These are phyloP conservation scores for Aphrocallistes beatrix DNA, from an alignment of 37 sponge, comb jelly and placozoan genomes.

Conservation along the genomic window DNA sequence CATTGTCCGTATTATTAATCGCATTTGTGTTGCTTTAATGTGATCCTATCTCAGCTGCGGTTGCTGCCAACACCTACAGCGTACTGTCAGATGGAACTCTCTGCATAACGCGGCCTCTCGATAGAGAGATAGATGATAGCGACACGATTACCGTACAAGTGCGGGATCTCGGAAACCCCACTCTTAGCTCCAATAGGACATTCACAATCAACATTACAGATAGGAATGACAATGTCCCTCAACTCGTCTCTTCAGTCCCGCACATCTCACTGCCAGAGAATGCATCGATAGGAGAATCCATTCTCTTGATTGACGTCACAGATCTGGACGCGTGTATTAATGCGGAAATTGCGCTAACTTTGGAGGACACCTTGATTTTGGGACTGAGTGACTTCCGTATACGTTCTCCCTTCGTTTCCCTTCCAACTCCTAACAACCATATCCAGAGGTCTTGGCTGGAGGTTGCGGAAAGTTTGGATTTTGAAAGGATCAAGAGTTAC, in stretches of 20 bases:
- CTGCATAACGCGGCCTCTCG: slow-evolving; percentile 3
- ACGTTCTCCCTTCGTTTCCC: not conserved
- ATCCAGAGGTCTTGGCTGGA: not conserved
- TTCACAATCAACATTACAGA: not conserved
- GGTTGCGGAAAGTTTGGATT: not conserved
- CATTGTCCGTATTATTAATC: not conserved
- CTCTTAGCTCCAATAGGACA: not conserved
- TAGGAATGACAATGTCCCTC: not conserved
- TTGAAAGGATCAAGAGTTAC: not conserved
- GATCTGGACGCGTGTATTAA: not conserved
- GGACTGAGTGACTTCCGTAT: not conserved
- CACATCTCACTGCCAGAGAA: not conserved
- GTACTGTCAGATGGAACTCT: not conserved
- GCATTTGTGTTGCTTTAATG: not conserved
- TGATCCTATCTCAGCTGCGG: not conserved
- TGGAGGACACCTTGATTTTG: not conserved
- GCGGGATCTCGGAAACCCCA: not conserved
- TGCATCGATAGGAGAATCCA: not conserved
- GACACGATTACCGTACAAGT: not conserved
- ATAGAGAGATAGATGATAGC: not conserved
- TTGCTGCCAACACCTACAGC: not conserved
- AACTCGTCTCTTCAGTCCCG: not conserved
- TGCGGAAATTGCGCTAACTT: not conserved
- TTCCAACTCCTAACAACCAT: not conserved
- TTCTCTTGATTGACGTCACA: not conserved